Evolutionary conservation across 2,113 vertebrate species (phyloP).

Genomic region (Tamias sibiricus): DNA sequence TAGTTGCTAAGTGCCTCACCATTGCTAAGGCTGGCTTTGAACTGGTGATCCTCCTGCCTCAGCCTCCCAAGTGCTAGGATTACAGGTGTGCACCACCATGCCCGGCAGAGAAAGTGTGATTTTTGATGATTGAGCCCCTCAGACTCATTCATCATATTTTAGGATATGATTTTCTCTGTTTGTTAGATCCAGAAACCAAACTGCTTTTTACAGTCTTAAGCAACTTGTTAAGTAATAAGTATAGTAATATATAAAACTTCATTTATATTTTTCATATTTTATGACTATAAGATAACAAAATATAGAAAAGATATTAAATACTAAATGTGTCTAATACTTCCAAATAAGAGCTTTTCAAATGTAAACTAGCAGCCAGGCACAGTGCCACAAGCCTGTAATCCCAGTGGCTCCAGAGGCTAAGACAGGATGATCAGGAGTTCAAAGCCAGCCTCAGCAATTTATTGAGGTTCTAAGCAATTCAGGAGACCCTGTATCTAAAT

Average conservation of each 20-base stretch:
- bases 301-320: neutral
- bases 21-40: too few relatives aligned
- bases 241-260: neutral
- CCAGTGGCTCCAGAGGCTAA: too few relatives aligned
- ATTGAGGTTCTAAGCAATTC: too few relatives aligned
- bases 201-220: neutral
- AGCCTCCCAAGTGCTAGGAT: too few relatives aligned
- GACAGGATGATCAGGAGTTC: too few relatives aligned
- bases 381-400: too few relatives aligned
- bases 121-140: neutral
- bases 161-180: neutral
- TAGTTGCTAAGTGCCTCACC: too few relatives aligned
- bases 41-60: too few relatives aligned
- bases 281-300: neutral
- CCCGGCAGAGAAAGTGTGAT: too few relatives aligned
- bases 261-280: neutral
- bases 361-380: neutral
- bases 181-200: neutral
- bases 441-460: too few relatives aligned
- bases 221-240: neutral
- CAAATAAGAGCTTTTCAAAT: constrained; percentile 9
- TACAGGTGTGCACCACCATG: too few relatives aligned
- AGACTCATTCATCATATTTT: neutral
- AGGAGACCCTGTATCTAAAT: too few relatives aligned
- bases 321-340: neutral